Evolutionary conservation across 2,888 invertebrate species (phyloP), one percentile per base, ranked within the genome.

Genomic region (Agrochola litura): DNA sequence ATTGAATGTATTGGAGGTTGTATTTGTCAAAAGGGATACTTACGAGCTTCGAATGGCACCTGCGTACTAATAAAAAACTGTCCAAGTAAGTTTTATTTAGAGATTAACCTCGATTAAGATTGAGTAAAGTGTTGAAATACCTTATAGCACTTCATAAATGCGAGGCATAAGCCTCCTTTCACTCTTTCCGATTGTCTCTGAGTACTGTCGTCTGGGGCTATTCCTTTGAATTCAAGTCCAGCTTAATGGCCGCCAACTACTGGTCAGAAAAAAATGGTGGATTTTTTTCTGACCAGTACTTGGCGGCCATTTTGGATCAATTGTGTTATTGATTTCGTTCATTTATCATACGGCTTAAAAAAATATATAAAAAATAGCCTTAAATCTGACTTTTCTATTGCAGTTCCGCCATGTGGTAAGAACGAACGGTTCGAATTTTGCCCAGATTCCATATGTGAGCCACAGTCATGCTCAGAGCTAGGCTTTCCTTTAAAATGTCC

Each of bases 61-160:
- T 93, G 92, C 68, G 82, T 92, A 61, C 90, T 90, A 8, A 73
- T 81, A 16, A 76, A 88, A 0, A 67, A 91, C 58, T 93, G 92
- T 72, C 90, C 89, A 77, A 72, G 90, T 91, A 80, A 86, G 88
- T 84, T 25, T 61, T 37, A n/a, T 37, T n/a, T 19, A 37, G 16
- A 60, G 60, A 37, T 37, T 58, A 22, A 14, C 14, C 22, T 54
- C 6, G 67, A 37, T 56, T 16, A 6, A 37, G 37, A n/a, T 16
- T 14, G 9, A 30, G 14, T 37, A 66, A 14, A 30, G 49, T 49
- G 19, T 22, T 9, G 5, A 22, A 67, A 52, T 52, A 30, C 2
- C 16, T 19, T 16, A 49, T n/a, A 19, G 25, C 8, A 30, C 30
- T 22, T 30, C 8, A 49, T 30, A 6, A 19, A 46, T 66, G 19